Base-by-base conservation (phyloP, 2,888 invertebrate genomes). In the Agrochola lychnidis region DNA sequence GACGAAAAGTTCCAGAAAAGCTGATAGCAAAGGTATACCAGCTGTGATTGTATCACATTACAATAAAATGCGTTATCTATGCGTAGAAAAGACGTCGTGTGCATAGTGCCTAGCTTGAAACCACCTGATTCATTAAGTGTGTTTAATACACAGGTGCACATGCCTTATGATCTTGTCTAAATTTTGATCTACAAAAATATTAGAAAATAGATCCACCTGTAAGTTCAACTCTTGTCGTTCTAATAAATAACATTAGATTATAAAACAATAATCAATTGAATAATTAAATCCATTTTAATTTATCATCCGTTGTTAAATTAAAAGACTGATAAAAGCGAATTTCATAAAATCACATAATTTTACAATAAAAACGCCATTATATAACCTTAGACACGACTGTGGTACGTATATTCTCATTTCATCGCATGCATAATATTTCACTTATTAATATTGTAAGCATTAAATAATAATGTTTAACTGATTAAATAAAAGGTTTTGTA, bases 261-360 rank as follows among this genome's bases (percentile, higher is more conserved):
- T 70, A 64, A 66, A 75, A 72, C 42, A 62, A 80, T 71, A 73
- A 68, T 62, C 10, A 57, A 77, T 51, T 67, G 14, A 77, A 70
- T 48, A 78, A 69, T 66, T 62, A 59, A 77, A 70, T 70, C 45
- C 48, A 68, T 84, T 79, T 76, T 73, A 82, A 83, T 67, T 82
- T 73, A 74, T 83, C 76, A 86, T 80, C 80, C 80, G 85, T 83
- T 83, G 63, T 83, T 88, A 85, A 87, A 87, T 85, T 86, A 91
- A 93, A 95, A 96, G 95, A 96, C 95, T 96, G 95, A 96, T 94
- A 92, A 94, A 95, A 95, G 94, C 95, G 95, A 96, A 95, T 96
- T 96, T 95, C 91, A 90, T 89, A 89, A 92, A 75, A 85, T 48
- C 88, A 85, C 86, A 89, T 89, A 91, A 89, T 85, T 87, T 86